Base-by-base conservation (phyloP, 2,888 invertebrate species). In the Phoronis australis region DNA sequence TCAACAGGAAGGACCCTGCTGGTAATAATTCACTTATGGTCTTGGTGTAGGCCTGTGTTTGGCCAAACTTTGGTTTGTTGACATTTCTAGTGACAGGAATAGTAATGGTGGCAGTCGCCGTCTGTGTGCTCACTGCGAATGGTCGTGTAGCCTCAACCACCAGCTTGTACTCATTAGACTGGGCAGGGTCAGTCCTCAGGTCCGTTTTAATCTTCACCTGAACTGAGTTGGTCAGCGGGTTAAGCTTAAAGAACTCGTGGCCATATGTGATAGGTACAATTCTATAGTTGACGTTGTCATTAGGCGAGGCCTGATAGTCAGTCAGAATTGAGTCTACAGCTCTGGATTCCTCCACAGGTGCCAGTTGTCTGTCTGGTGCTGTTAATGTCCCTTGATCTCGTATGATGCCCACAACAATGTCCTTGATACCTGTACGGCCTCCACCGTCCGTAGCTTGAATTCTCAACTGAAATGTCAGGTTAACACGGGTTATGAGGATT, bases 371-470 rank as follows among this genome's bases (percentile, higher is more conserved):
- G n/a, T n/a, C n/a, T n/a, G n/a, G n/a, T n/a, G n/a, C n/a, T n/a
- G n/a, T n/a, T n/a, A n/a, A n/a, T n/a, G n/a, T n/a, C n/a, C n/a
- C n/a, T n/a, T n/a, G n/a, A n/a, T n/a, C n/a, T n/a, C n/a, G n/a
- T n/a, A n/a, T n/a, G n/a, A n/a, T n/a, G n/a, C n/a, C n/a, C n/a
- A n/a, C n/a, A n/a, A n/a, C n/a, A n/a, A n/a, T n/a, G n/a, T n/a
- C n/a, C n/a, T n/a, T n/a, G n/a, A n/a, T 65, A 2, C 59, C 53
- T 4, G 55, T 51, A 2, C 56, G 47, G 2, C 66, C 69, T 20
- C 70, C 69, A 3, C 66, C 64, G 45, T 72, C 72, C 20, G 64
- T 62, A 0, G 68, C 71, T 9, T 56, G 50, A 1, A 71, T 53
- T 15, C 63, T 55, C 15, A 71, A 46, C 71, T 70, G 50, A 23